A percentile compares a stretch with the other conserved stretches of the same genome.
phyloP scores from a whole-genome alignment of 1,140 invertebrate genomes.

The Cecropterus lyciades region DNA sequence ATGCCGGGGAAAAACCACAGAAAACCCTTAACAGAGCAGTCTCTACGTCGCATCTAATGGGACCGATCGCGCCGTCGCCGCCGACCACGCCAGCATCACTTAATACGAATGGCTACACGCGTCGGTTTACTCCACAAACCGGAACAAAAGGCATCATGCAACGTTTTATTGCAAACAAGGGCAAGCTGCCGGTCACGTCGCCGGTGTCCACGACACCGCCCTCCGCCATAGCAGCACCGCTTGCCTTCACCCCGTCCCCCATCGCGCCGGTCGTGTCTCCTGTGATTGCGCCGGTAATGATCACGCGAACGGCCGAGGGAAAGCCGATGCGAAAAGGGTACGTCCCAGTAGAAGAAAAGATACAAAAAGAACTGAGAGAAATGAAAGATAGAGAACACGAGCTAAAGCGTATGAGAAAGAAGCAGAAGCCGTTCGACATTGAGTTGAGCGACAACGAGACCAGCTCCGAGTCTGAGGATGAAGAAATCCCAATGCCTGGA shows the following conservation, averaged over 20 bases:
- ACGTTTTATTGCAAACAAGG: slow-evolving; percentile 89
- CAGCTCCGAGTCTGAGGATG: slow-evolving; percentile 84
- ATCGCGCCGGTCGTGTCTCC: slow-evolving; percentile 47
- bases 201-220: slow-evolving; percentile 57
- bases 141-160: slow-evolving; percentile 91
- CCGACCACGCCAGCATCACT: slow-evolving; percentile 57
- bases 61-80: slow-evolving; percentile 65
- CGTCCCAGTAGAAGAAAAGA: slow-evolving; percentile 90
- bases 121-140: slow-evolving; percentile 85
- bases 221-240: slow-evolving; percentile 47
- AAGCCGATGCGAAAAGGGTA: slow-evolving; percentile 87
- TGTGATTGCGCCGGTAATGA: slow-evolving; percentile 61
- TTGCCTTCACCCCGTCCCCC: slow-evolving; percentile 53
- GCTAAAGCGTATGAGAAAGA: slow-evolving; percentile 86
- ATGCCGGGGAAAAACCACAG: slow-evolving; percentile 70
- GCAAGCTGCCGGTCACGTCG: slow-evolving; percentile 84
- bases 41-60: slow-evolving; percentile 85
- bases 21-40: slow-evolving; percentile 85
- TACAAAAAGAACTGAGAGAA: slow-evolving; percentile 90
- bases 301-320: slow-evolving; percentile 83
- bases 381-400: slow-evolving; percentile 90
- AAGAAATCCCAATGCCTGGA: slow-evolving; percentile 84
- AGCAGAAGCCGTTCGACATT: slow-evolving; percentile 80
- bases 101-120: slow-evolving; percentile 75
- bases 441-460: slow-evolving; percentile 81